These are phyloP conservation scores for Sphaerodactylus townsendi DNA, from an alignment of 2,113 vertebrate genomes.

Conservation along the genomic window DNA sequence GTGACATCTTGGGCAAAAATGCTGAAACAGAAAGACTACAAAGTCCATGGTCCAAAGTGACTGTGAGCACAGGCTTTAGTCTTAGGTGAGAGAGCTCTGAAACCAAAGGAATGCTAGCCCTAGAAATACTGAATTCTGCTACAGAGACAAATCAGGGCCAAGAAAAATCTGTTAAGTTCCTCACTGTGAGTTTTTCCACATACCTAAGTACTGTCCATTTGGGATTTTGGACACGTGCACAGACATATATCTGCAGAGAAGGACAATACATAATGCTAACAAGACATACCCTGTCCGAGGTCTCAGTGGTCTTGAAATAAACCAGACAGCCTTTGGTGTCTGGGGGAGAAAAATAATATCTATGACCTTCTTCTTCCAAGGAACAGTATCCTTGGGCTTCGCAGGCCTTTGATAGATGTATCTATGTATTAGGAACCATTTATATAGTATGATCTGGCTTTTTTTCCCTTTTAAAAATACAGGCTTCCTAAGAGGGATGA, in stretches of 20 bases:
- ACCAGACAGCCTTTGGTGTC: constrained; percentile 1
- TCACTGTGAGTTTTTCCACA: not conserved
- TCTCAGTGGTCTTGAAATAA: constrained; percentile 7
- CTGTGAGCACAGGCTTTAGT: no score
- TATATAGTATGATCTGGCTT: not conserved
- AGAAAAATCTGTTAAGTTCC: not conserved
- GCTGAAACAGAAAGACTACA: no score
- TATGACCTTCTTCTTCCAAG: not conserved
- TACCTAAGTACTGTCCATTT: not conserved
- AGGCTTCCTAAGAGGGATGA: not conserved
- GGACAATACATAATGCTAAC: constrained; percentile 1
- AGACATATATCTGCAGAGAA: not conserved
- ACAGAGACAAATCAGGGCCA: no score
- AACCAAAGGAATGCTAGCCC: no score
- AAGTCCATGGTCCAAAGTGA: no score
- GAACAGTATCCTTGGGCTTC: not conserved
- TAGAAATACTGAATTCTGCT: no score
- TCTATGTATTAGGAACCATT: not conserved
- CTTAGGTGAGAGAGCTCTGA: no score
- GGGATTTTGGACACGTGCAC: not conserved
- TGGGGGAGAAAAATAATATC: not conserved
- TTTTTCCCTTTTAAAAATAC: not conserved
- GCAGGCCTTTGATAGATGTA: not conserved
- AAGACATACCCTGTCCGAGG: not conserved
- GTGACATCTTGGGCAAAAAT: no score